A percentile compares a stretch with the other conserved stretches of the same genome.
Conservation (phyloP, 1,140 invertebrate species). For the Lordiphosa mommai region DNA sequence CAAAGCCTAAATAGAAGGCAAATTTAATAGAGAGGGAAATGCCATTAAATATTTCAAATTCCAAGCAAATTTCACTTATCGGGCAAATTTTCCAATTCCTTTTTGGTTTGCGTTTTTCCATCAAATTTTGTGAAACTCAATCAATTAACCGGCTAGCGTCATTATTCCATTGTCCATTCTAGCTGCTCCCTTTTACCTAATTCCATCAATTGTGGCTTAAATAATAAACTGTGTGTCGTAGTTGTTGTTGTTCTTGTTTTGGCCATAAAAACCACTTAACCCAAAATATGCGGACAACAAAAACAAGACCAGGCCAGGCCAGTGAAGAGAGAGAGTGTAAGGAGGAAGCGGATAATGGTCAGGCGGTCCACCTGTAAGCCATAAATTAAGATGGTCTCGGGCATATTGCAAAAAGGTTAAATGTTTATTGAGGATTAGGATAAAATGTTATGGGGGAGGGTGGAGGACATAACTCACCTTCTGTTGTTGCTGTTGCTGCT, state of each 20-base stretch:
- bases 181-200: not conserved
- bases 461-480: constrained; percentile 63
- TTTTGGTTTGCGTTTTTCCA: no score
- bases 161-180: constrained; percentile 1
- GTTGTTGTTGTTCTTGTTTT: constrained; percentile 10
- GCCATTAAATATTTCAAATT: no score
- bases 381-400: constrained; percentile 60
- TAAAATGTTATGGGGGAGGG: no score
- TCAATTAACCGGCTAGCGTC: not conserved
- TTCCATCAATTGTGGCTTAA: constrained; percentile 35
- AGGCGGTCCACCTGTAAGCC: constrained; percentile 29
- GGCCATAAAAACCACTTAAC: constrained; percentile 66
- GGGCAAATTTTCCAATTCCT: no score
- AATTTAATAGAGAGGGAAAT: no score
- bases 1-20: no score
- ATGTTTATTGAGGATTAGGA: constrained; percentile 68
- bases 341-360: constrained; percentile 4
- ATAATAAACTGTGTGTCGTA: constrained; percentile 39
- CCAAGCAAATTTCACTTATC: no score
- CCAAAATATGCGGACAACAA: constrained; percentile 47
- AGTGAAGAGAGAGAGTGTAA: not conserved
- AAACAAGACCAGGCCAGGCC: not conserved
- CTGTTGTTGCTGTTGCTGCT: constrained; percentile 45
- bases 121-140: no score
- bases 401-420: constrained; percentile 68